These are phyloP conservation scores for Stictonetta naevosa DNA, from an alignment of 2,113 vertebrate genomes.

Conservation along the genomic window DNA sequence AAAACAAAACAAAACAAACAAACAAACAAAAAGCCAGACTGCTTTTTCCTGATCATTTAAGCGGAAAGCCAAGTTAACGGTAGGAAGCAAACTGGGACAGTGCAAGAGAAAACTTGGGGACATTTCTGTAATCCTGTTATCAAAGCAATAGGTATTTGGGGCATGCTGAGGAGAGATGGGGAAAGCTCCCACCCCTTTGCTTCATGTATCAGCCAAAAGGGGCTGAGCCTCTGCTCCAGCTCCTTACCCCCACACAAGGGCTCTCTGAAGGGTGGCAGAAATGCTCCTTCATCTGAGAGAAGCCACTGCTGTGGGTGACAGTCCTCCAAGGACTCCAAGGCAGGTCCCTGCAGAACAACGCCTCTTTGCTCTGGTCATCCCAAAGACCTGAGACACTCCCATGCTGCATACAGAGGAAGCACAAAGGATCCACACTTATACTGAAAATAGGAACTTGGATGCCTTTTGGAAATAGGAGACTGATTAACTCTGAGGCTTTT, in stretches of 20 bases:
- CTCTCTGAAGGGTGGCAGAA: not conserved
- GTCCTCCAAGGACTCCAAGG: not conserved
- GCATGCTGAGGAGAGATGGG: not conserved
- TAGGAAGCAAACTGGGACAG: conserved; percentile 30
- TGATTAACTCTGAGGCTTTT: not conserved
- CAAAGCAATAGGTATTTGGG: not conserved
- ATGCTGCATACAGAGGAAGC: fast-evolving
- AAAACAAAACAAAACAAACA: not conserved
- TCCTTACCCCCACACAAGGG: not conserved
- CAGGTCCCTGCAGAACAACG: not conserved
- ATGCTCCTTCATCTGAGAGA: not conserved
- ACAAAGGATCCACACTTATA: not conserved
- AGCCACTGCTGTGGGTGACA: not conserved
- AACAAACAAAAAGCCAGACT: not conserved
- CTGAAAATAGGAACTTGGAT: not conserved
- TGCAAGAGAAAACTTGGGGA: not conserved
- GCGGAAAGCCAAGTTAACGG: not conserved
- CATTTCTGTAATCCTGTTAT: not conserved
- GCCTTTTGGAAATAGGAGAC: not conserved
- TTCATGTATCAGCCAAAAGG: fast-evolving
- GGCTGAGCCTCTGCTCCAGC: not conserved
- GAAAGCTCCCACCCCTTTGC: not conserved
- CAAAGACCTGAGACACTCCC: not conserved
- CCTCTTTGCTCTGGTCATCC: not conserved
- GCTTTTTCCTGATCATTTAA: conserved; percentile 26